Percentiles rank a stretch among this genome's conserved stretches.
Conservation (phyloP, 2,113 vertebrate genomes). For the Cavia aperea region DNA sequence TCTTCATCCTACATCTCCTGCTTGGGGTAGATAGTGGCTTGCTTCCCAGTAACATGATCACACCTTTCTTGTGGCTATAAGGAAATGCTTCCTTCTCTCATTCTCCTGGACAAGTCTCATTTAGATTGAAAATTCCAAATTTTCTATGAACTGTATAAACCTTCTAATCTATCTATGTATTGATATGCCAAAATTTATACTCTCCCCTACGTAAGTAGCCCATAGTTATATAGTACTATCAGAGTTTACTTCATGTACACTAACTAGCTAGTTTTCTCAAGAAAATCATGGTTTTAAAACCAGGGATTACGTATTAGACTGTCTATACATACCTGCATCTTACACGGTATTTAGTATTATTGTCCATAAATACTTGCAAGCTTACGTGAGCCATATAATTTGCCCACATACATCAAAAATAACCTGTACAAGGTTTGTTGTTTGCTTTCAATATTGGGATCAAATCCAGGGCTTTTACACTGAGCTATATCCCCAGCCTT, state of each 20-base stretch:
- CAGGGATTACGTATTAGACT: neutral
- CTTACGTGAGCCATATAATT: conserved; percentile 11
- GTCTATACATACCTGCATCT: neutral
- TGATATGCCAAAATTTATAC: neutral
- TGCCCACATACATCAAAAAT: neutral
- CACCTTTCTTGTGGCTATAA: neutral
- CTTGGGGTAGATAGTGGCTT: neutral
- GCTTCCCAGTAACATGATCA: neutral
- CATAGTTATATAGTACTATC: neutral
- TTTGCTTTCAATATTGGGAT: neutral
- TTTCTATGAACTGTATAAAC: neutral
- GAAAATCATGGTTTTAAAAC: conserved; percentile 26
- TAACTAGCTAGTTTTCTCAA: neutral
- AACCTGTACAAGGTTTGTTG: neutral
- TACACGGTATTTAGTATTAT: neutral
- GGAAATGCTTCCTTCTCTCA: neutral
- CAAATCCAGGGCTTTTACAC: neutral
- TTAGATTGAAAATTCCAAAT: conserved; percentile 5
- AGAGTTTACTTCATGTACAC: neutral
- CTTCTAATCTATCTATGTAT: neutral
- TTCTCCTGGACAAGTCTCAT: neutral
- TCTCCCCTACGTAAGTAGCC: neutral
- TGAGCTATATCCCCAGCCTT: neutral
- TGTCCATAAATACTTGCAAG: neutral
- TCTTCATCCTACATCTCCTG: neutral